A percentile compares a stretch with the other conserved stretches of the same genome.
Conservation (phyloP, 2,888 invertebrate species). For the Lydus trimaculatus region DNA sequence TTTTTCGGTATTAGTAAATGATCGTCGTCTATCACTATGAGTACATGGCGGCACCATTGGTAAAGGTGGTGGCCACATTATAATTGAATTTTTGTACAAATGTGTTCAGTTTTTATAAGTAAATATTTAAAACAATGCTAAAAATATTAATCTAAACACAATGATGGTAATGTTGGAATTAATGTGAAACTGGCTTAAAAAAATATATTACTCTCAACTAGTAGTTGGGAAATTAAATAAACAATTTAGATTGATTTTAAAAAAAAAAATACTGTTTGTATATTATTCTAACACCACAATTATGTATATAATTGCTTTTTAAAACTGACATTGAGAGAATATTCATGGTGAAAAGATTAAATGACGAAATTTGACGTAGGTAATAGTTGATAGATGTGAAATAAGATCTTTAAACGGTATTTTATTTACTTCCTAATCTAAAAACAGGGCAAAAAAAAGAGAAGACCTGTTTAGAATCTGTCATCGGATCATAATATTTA, state of each 20-base stretch:
- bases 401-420: slow-evolving; percentile 11
- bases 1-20: slow-evolving; percentile 36
- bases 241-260: slow-evolving; percentile 1
- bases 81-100: slow-evolving; percentile 17
- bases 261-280: background rate
- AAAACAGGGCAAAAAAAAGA: slow-evolving; percentile 10
- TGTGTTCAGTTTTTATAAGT: slow-evolving; percentile 16
- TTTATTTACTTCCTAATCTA: slow-evolving; percentile 20
- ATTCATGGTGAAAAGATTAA: slow-evolving; percentile 12
- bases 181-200: slow-evolving; percentile 13
- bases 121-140: slow-evolving; percentile 30
- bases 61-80: slow-evolving; percentile 32
- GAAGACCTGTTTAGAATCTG: slow-evolving; percentile 28
- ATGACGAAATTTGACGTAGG: slow-evolving; percentile 17
- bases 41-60: slow-evolving; percentile 29
- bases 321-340: slow-evolving; percentile 24
- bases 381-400: slow-evolving; percentile 14
- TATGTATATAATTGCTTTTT: slow-evolving; percentile 6
- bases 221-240: slow-evolving; percentile 17
- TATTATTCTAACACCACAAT: slow-evolving; percentile 2
- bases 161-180: slow-evolving; percentile 10
- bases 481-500: slow-evolving; percentile 26
- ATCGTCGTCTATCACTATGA: slow-evolving; percentile 44
- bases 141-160: slow-evolving; percentile 19
- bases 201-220: slow-evolving; percentile 15